A percentile compares a stretch with the other conserved stretches of the same genome.
phyloP scores from a whole-genome alignment of 2,797 vertebrate genomes.

The Staurois parvus region DNA sequence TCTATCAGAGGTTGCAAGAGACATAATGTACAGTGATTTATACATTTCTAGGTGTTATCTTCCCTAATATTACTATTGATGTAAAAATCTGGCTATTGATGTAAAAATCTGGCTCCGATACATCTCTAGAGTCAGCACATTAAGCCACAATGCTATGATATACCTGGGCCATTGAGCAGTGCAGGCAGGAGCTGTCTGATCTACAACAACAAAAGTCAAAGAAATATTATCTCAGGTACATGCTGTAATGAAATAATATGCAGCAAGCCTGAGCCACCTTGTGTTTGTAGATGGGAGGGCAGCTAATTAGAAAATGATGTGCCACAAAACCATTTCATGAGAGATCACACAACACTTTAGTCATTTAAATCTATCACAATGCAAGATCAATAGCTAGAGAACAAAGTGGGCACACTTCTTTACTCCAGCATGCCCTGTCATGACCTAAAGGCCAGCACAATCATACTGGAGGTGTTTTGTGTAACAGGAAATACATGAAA shows the following conservation, averaged over 20 bases:
- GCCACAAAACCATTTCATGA: constrained; percentile 5
- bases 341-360: background rate
- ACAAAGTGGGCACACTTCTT: constrained; percentile 9
- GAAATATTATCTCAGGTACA: constrained; percentile 3
- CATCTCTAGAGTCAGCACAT: too few species aligned
- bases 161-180: constrained; percentile 1
- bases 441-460: constrained; percentile 40
- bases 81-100: too few species aligned
- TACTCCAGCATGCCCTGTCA: constrained; percentile 19
- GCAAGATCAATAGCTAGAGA: constrained; percentile 31
- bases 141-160: background rate
- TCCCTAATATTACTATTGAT: too few species aligned
- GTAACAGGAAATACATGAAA: constrained; percentile 29
- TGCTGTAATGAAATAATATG: background rate
- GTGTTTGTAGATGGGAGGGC: constrained; percentile 1
- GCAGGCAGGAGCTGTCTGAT: background rate
- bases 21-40: too few species aligned
- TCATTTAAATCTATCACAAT: constrained; percentile 19
- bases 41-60: too few species aligned
- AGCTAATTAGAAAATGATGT: constrained; percentile 24
- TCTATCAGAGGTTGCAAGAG: too few species aligned
- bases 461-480: constrained; percentile 36
- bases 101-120: background rate
- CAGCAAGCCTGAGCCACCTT: constrained; percentile 9
- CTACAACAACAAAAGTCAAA: background rate